Conservation (phyloP, 2,888 invertebrate species). For the Acanthacorydalis orientalis region DNA sequence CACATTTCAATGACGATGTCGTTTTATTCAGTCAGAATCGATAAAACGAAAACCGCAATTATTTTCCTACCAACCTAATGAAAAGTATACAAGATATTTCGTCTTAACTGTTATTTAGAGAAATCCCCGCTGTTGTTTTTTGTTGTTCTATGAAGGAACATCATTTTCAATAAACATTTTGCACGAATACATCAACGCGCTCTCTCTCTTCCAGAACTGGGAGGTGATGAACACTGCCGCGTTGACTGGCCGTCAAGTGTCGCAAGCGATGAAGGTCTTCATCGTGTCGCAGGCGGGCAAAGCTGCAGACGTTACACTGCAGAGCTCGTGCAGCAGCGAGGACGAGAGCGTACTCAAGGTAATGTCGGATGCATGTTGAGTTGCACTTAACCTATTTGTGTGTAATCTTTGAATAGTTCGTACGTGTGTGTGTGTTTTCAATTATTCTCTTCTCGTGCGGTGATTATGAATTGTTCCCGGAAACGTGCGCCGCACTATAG, state of each 20-base stretch:
- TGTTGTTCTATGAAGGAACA: too few relatives aligned
- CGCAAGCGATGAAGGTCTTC: constrained; percentile 88
- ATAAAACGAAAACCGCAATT: too few relatives aligned
- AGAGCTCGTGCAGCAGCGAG: constrained; percentile 87
- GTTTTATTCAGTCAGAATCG: too few relatives aligned
- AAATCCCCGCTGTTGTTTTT: too few relatives aligned
- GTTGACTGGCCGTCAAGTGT: constrained; percentile 82
- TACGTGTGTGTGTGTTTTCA: not conserved
- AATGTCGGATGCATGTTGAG: constrained; percentile 9
- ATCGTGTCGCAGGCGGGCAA: constrained; percentile 88
- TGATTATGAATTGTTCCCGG: not conserved
- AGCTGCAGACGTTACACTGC: constrained; percentile 86
- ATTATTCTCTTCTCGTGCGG: constrained; percentile 1
- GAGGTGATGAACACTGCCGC: constrained; percentile 92
- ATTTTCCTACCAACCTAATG: too few relatives aligned
- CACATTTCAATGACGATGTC: too few relatives aligned
- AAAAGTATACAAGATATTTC: too few relatives aligned
- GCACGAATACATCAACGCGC: too few relatives aligned
- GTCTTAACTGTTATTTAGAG: too few relatives aligned
- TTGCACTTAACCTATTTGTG: too few relatives aligned
- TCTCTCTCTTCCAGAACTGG: constrained; percentile 72
- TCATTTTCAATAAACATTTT: too few relatives aligned
- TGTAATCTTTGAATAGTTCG: constrained; percentile 9
- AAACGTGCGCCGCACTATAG: not conserved
- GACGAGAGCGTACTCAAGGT: constrained; percentile 95